These are phyloP conservation scores for Hetaerina americana DNA, from an alignment of 1,140 invertebrate species.

Conservation along the genomic window DNA sequence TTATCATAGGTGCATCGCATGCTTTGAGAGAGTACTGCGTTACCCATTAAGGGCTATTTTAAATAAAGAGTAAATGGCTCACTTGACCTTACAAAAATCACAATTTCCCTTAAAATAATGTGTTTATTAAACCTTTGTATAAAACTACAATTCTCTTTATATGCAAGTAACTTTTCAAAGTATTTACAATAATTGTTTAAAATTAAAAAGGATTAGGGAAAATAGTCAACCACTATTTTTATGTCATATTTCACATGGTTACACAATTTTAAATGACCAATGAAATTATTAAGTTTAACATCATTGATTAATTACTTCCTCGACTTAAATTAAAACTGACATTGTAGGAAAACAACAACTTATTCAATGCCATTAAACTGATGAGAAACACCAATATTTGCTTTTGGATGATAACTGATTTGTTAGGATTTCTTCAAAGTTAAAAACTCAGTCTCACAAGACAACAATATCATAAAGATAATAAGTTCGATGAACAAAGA, in stretches of 20 bases:
- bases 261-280: not conserved
- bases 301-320: too few relatives aligned
- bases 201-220: not conserved
- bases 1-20: too few relatives aligned
- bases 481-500: not conserved
- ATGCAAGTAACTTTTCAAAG: not conserved
- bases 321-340: not conserved
- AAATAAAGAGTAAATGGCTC: not conserved
- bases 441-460: not conserved
- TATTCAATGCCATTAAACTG: too few relatives aligned
- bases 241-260: not conserved
- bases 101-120: not conserved
- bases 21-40: too few relatives aligned
- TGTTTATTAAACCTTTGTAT: not conserved
- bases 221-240: not conserved
- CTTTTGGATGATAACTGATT: too few relatives aligned
- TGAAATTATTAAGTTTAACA: not conserved
- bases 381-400: too few relatives aligned
- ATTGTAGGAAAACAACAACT: not conserved
- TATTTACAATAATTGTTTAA: not conserved
- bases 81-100: not conserved
- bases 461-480: not conserved
- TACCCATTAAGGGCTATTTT: too few relatives aligned
- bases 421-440: too few relatives aligned
- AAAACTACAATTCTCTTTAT: not conserved